Evolutionary conservation across 1,140 invertebrate species (phyloP).

Genomic region (Lordiphosa mommai): DNA sequence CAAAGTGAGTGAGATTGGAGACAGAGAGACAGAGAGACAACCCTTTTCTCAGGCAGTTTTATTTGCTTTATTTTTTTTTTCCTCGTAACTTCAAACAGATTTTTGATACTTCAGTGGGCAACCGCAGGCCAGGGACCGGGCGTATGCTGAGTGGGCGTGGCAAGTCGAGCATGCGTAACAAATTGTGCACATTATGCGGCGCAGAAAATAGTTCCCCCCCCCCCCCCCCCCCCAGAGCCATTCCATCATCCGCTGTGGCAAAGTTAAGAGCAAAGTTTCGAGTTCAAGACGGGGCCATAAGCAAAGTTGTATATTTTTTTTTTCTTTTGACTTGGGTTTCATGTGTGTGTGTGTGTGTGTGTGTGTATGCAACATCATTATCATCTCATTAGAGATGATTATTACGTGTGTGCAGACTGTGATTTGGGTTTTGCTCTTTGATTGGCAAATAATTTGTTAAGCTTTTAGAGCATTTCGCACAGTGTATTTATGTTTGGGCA

Average conservation of each 20-base stretch:
- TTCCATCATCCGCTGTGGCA: not conserved
- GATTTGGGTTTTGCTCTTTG: slow-evolving; percentile 3
- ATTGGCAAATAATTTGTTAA: not conserved
- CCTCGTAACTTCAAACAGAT: slow-evolving; percentile 45
- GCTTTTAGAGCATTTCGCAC: not conserved
- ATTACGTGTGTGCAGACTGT: slow-evolving; percentile 7
- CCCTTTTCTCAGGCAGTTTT: slow-evolving; percentile 35
- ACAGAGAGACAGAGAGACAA: slow-evolving; percentile 32
- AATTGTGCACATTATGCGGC: slow-evolving; percentile 49
- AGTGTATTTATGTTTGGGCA: not conserved
- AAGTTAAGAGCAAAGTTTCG: slow-evolving; percentile 36
- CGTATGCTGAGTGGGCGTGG: slow-evolving; percentile 37
- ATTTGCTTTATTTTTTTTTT: not conserved
- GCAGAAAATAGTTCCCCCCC: slow-evolving; percentile 29
- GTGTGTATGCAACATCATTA: slow-evolving; percentile 28
- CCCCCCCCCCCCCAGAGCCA: not conserved
- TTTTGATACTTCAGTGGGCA: slow-evolving; percentile 53
- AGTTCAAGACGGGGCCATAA: slow-evolving; percentile 6
- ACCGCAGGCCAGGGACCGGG: slow-evolving; percentile 32
- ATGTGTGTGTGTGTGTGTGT: not conserved
- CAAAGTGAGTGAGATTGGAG: slow-evolving; percentile 27
- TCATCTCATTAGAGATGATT: slow-evolving; percentile 35
- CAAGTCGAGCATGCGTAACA: slow-evolving; percentile 48
- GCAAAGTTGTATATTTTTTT: too few species aligned
- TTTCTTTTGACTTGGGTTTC: slow-evolving; percentile 39